Conservation (phyloP, 2,797 vertebrate genomes). For the Halcyon smyrnensis region DNA sequence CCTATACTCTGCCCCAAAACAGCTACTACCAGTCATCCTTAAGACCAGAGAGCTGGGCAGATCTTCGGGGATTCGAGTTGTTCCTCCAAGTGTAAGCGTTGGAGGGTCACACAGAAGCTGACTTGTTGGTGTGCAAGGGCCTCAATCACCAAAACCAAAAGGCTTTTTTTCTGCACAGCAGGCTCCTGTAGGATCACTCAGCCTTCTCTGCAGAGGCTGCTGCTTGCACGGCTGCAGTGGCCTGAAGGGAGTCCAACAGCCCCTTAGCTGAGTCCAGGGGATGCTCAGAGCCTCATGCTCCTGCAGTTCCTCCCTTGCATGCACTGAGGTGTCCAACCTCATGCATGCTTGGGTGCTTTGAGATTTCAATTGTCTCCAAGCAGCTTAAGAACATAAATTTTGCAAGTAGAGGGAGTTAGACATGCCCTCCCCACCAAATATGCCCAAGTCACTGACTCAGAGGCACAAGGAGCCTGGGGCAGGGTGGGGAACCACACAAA, state of each 20-base stretch:
- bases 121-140: background rate
- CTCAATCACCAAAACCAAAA: background rate
- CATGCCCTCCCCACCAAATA: background rate
- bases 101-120: background rate
- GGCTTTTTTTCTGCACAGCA: background rate
- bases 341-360: background rate
- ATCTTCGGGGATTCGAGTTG: background rate
- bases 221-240: background rate
- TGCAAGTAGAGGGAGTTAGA: background rate
- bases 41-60: background rate
- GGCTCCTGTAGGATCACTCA: background rate
- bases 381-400: background rate
- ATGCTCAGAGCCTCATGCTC: background rate
- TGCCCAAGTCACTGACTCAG: background rate
- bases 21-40: background rate
- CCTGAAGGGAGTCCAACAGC: background rate
- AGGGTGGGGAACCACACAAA: background rate
- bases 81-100: fast-evolving
- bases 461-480: background rate
- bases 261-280: background rate
- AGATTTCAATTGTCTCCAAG: background rate
- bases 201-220: background rate
- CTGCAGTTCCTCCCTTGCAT: background rate
- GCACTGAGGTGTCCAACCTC: background rate
- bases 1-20: background rate